A percentile compares a stretch with the other conserved stretches of the same genome.
Evolutionary conservation across 2,113 vertebrate genomes (phyloP).

Genomic region (Uria aalge): DNA sequence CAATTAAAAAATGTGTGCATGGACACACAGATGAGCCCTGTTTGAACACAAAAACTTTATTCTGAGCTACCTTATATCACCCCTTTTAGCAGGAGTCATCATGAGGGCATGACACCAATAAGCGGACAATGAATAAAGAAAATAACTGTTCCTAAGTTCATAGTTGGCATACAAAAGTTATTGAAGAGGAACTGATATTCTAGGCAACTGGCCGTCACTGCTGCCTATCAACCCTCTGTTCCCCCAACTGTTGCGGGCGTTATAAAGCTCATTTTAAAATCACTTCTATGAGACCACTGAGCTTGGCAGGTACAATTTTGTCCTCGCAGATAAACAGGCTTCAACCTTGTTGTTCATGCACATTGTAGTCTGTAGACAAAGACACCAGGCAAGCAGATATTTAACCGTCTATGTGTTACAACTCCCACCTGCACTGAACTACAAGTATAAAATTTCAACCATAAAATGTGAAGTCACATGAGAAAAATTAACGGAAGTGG

Average conservation of each 20-base stretch:
- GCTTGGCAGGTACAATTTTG: background rate
- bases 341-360: background rate
- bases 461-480: background rate
- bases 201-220: slow-evolving; percentile 34
- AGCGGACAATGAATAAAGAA: slow-evolving; percentile 72
- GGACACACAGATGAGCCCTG: slow-evolving; percentile 68
- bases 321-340: background rate
- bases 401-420: background rate
- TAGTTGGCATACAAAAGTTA: slow-evolving; percentile 63
- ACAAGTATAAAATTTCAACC: background rate
- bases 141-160: slow-evolving; percentile 71
- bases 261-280: slow-evolving; percentile 3
- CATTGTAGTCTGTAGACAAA: background rate
- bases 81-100: slow-evolving; percentile 71
- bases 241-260: background rate
- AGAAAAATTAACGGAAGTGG: slow-evolving; percentile 2
- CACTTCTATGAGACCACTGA: background rate
- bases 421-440: background rate
- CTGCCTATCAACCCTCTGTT: slow-evolving; percentile 28
- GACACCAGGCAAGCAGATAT: background rate
- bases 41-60: slow-evolving; percentile 72
- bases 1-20: slow-evolving; percentile 70
- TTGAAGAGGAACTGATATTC: slow-evolving; percentile 65
- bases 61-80: slow-evolving; percentile 74
- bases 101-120: slow-evolving; percentile 67